Evolutionary conservation across 2,888 invertebrate species (phyloP), one percentile per base, ranked within the genome.

Genomic region (Eumacrocentrus americanus): DNA sequence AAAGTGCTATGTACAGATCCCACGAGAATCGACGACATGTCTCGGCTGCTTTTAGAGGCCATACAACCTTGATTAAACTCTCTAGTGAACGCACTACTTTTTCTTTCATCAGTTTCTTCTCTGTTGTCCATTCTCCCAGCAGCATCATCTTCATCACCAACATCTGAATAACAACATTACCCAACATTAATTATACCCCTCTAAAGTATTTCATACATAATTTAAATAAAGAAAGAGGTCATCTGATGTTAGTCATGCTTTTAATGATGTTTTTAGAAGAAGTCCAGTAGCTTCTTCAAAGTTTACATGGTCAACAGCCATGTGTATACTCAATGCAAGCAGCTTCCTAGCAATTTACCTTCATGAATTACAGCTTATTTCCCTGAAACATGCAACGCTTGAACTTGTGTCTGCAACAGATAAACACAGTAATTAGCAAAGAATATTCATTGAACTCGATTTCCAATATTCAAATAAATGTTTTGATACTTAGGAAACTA

Each of bases 11-110:
- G 23, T 16, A 18, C 48, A 48, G 25, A 42, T 48, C 25, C 14
- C 12, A 29, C 25, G 48, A 25, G 18, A 51, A 18, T 35, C 35
- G 34, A n/a, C 48, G 25, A 23, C 25, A 23, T 48, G 7, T 50
- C 14, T 35, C 16, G n/a, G n/a, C n/a, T 37, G 51, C 25, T 51
- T 51, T 51, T 51, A 51, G 51, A 51, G 51, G 51, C 51, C 35
- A 37, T 23, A 51, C 14, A 42, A 42, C 42, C 14, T 42, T 42
- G 42, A 42, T 29, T 6, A 29, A 6, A 29, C 9, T 29, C 29
- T 29, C 29, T 29, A 38, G 42, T 42, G 37, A 37, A 37, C 12
- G 42, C 42, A 42, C 20, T 42, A 18, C 20, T 42, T 42, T 42
- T 42, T 42, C 9, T 29, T 7, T 4, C 29, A 9, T 18, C 18